Evolutionary conservation across 2,888 invertebrate genomes (phyloP), one percentile per base, ranked within the genome.

Genomic region (Gnatocerus cornutus): DNA sequence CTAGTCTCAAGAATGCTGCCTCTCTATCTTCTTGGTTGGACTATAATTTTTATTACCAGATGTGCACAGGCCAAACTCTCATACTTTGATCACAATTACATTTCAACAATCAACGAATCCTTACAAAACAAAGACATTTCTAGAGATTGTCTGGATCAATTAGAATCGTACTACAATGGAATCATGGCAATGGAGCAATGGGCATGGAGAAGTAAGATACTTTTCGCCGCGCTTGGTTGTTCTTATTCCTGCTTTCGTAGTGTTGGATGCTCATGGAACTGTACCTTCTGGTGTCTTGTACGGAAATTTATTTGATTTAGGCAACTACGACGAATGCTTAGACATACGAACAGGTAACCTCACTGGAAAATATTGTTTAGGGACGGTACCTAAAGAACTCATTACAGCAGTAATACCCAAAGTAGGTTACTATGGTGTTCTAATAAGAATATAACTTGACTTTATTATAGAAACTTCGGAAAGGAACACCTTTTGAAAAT

Each of bases 271-370:
- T 5, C 29, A 39, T 9, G 39, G 43, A 1, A 59, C 48, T 52
- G 8, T 70, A 45, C 70, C 65, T 8, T 41, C 29, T 39, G 70
- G 70, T 8, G 4, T 70, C 3, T 12, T 58, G 33, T 13, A 9
- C 9, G 61, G 53, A 1, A 66, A 70, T 41, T 66, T 55, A 7
- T 70, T 39, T 21, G 70, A 65, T 61, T 55, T 70, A 10, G 70
- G 70, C 13, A 48, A 66, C 46, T 70, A 66, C 43, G 70, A 70
- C 12, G 70, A 59, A 13, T 70, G 70, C 33, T 41, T 46, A 3
- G 43, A 39, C 12, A 41, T 62, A 9, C 45, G 53, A 37, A 41
- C 10, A 1, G 41, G 29, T 6, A 21, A 41, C 4, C 9, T 45
- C 0, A n/a, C 0, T 7, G 70, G 70, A 10, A 70, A 70, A 56